Conservation (phyloP, 2,113 vertebrate genomes). For the Eulacestoma nigropectus region DNA sequence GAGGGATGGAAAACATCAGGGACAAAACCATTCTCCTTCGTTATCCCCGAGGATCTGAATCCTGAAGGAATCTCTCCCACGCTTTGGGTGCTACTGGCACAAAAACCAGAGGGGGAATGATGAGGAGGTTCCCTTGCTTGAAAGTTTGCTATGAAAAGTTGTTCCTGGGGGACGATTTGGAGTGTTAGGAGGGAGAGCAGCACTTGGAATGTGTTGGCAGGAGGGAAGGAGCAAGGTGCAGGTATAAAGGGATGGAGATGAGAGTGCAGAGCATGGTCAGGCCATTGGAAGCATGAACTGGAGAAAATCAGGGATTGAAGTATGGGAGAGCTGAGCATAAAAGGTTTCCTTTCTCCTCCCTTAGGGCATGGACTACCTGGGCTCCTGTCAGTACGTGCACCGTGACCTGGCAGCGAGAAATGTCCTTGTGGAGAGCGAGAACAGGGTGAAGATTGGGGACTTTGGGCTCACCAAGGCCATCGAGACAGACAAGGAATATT, state of each 20-base stretch:
- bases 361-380: conserved; percentile 95
- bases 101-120: neutral
- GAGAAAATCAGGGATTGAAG: neutral
- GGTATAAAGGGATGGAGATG: neutral
- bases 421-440: conserved; percentile 91
- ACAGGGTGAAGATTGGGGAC: conserved; percentile 94
- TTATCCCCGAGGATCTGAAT: neutral
- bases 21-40: neutral
- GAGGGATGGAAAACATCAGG: too few relatives aligned
- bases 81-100: neutral
- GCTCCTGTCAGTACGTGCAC: conserved; percentile 90
- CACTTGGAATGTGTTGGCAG: neutral
- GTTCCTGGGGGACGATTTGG: neutral
- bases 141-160: neutral
- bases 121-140: neutral
- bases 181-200: neutral
- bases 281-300: neutral
- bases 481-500: conserved; percentile 93
- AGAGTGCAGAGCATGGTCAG: neutral
- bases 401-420: conserved; percentile 94
- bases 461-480: conserved; percentile 97
- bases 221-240: neutral
- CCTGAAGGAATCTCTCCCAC: accelerated
- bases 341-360: neutral
- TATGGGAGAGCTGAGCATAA: neutral